Evolutionary conservation across 2,797 vertebrate species (phyloP), one percentile per base, ranked within the genome.

Genomic region (Neostethus bicornis): DNA sequence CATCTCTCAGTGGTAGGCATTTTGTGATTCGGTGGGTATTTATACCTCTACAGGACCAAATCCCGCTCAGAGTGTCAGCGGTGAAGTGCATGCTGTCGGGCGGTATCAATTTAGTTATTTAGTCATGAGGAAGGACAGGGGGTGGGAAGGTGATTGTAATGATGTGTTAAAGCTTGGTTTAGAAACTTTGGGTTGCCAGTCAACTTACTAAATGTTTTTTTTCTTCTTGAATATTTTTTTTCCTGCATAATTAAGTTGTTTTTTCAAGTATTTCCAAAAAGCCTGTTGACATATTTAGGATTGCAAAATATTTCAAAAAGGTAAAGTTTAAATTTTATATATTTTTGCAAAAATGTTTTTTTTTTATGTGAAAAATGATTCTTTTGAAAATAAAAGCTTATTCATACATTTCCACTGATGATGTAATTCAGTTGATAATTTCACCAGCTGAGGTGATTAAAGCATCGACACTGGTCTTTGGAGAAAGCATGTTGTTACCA

Each of bases 21-120:
- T 89, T 88, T 80, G 77, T 86, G 89, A 91, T 92, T 88, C 56
- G 73, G 67, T 81, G 89, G 88, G 86, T 91, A 92, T 92, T 92
- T 90, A 91, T 92, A 89, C 83, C 85, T 80, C 79, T 53, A 62
- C 76, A 76, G 79, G 83, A 71, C 80, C 67, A 60, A 80, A 77
- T 65, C 69, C 69, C 78, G 60, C 75, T 75, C 71, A 69, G 59
- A 45, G 69, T 80, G 70, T 76, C 81, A 81, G 63, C 38, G 19
- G 79, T 86, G 85, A 85, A 91, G 90, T 89, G 81, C 63, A 71
- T 79, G 83, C 86, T 90, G 88, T 92, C 80, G 61, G 81, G 65
- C 85, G 75, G 70, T 73, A 80, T 90, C 83, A 88, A 90, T 85
- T 89, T 83, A 83, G 81, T 86, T 84, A 84, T 91, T 90, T 87